A percentile compares a stretch with the other conserved stretches of the same genome.
Evolutionary conservation across 92 coral and sea anemone species (phyloP).

Genomic region (Epizoanthus scotinus): DNA sequence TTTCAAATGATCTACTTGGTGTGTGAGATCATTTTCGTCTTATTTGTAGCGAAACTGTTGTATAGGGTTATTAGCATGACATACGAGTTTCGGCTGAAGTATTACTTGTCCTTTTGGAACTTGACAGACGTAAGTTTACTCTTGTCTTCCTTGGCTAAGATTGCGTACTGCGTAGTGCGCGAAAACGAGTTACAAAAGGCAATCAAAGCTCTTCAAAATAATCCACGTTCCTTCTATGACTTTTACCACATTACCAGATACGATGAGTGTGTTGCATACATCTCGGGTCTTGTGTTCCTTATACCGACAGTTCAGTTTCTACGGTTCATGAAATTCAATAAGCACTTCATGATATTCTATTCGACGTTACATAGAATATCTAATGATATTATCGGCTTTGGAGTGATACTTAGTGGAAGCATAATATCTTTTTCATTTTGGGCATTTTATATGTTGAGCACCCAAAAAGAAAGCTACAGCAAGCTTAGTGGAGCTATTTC

Average conservation of each 20-base stretch:
- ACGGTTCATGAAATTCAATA: constrained; percentile 67
- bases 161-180: constrained; percentile 48
- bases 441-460: constrained; percentile 57
- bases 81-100: constrained; percentile 41
- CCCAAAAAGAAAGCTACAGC: constrained; percentile 47
- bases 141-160: constrained; percentile 47
- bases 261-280: constrained; percentile 66
- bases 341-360: constrained; percentile 72
- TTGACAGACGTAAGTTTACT: constrained; percentile 55
- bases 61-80: constrained; percentile 43
- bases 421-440: constrained; percentile 50
- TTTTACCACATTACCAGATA: constrained; percentile 56
- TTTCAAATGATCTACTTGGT: constrained; percentile 59
- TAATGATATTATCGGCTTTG: constrained; percentile 55
- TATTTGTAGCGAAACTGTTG: constrained; percentile 54
- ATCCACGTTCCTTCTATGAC: constrained; percentile 55
- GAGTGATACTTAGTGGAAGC: constrained; percentile 51
- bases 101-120: constrained; percentile 67
- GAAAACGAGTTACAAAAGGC: constrained; percentile 39
- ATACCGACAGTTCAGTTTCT: constrained; percentile 62
- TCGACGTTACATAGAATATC: constrained; percentile 49
- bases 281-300: constrained; percentile 60
- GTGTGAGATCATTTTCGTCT: constrained; percentile 66
- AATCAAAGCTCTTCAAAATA: constrained; percentile 53
- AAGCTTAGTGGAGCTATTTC: constrained; percentile 49